phyloP scores from a whole-genome alignment of 2,888 invertebrate species.

The Noctua fimbriata region DNA sequence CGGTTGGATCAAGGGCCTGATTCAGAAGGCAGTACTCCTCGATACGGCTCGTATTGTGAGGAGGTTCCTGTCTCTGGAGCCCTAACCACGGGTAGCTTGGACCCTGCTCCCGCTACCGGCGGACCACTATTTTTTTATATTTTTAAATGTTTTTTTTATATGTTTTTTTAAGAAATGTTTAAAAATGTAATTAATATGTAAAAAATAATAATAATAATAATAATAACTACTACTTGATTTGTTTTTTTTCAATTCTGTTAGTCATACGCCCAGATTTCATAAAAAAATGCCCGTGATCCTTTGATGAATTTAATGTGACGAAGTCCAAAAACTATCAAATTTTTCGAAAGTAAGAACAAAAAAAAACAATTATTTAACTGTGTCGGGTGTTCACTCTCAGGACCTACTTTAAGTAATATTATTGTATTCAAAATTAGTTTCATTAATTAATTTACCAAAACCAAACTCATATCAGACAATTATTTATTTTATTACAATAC shows the following conservation, averaged over 20 bases:
- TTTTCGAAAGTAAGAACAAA: neutral
- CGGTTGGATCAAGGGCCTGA: no score
- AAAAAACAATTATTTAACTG: neutral
- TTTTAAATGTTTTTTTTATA: no score
- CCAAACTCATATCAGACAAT: neutral
- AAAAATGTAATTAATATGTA: no score
- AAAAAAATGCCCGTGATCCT: neutral
- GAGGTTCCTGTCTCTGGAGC: no score
- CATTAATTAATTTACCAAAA: neutral
- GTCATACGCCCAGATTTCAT: neutral
- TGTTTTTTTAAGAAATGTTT: no score
- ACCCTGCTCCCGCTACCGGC: no score
- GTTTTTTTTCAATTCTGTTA: neutral
- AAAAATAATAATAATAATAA: no score
- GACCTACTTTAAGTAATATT: neutral
- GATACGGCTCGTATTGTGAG: no score
- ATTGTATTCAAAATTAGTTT: no score
- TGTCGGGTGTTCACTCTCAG: neutral
- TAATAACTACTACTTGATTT: neutral
- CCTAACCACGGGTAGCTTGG: no score
- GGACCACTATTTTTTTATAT: no score
- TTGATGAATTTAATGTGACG: neutral
- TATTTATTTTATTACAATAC: constrained; percentile 12
- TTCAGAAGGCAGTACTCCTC: no score
- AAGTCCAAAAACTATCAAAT: neutral